Base-by-base conservation (phyloP, 2,888 invertebrate genomes). In the Fissipunctia ypsillon region DNA sequence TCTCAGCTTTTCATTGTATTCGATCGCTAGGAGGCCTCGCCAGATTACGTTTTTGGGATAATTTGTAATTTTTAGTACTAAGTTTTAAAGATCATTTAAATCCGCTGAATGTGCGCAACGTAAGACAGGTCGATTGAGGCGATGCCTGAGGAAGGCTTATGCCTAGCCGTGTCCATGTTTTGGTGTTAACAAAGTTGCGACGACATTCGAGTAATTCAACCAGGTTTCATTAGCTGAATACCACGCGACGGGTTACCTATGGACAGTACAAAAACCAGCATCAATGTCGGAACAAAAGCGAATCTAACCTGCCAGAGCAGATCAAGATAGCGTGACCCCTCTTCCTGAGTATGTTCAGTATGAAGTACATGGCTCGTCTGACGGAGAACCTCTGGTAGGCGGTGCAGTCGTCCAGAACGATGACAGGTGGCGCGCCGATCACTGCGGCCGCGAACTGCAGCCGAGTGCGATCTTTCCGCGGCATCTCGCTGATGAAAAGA, bases 321-420 rank as follows among this genome's bases (percentile, higher is more conserved):
- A 92, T 83, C 28, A 93, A 80, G 14, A 95, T 86, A 12, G 93
- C 91, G 66, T 95, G 95, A 0, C 94, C 95, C 2, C 90, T 90
- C 73, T 89, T 91, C 81, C 87, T 91, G 80, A 95, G 81, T 2
- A 86, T 79, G 70, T 90, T 90, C 38, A 95, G 84, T 73, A 95
- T 94, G 76, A 71, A 87, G 84, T 94, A 95, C 92, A 95, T 95
- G 31, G 93, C 90, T 0, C 93, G 89, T 19, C 89, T 82, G 22
- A 94, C 91, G 0, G 93, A 90, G 69, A 86, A 88, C 68, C 88
- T 92, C 87, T 95, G 95, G 85, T 92, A 90, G 9, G 93, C 93
- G 0, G 93, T 93, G 82, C 91, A 94, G 74, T 95, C 94, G 76
- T 96, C 94, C n/a, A 95, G 77, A 0, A 96, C 77, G 9, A 95